Evolutionary conservation across 2,113 vertebrate genomes (phyloP), one percentile per base, ranked within the genome.

Genomic region (Isichthys henryi): DNA sequence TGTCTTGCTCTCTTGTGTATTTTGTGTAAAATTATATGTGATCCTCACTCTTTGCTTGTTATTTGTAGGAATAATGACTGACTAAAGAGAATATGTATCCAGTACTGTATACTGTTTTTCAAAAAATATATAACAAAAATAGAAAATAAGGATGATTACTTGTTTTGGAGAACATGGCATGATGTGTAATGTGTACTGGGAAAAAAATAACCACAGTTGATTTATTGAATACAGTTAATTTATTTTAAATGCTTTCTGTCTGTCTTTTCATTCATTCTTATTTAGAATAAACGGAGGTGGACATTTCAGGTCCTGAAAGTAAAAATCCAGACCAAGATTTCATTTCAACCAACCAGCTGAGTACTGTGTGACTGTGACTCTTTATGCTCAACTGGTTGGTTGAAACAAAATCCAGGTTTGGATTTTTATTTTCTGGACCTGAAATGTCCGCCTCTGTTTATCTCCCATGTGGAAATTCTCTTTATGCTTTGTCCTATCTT

Each of bases 151-250:
- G 87, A 85, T 83, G 74, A 80, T 77, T 46, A 86, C 77, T 92
- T 93, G 19, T 94, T 95, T 95, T 93, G 91, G 90, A 94, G 91
- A 94, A 94, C 88, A 92, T 93, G 93, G 95, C 95, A 95, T 95
- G 95, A 95, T 90, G 90, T 95, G 92, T 94, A 95, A 92, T 90
- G 93, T 95, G 94, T 95, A 91, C 91, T 62, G 90, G 87, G 92
- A 92, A 93, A 93, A 94, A 93, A 94, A 92, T 90, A 94, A 92
- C 89, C 94, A 87, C 93, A 92, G 91, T 91, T 92, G 92, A 95
- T 89, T 94, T 93, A 94, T 93, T 94, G 91, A 96, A 96, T 96
- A 96, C 94, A 96, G 93, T 95, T 95, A 92, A 94, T 95, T 95
- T 95, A 95, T 95, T 96, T 96, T 96, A 91, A 95, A 95, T 80